These are phyloP conservation scores for Pentalonia nigronervosa DNA, from an alignment of 1,140 invertebrate species.

Conservation along the genomic window DNA sequence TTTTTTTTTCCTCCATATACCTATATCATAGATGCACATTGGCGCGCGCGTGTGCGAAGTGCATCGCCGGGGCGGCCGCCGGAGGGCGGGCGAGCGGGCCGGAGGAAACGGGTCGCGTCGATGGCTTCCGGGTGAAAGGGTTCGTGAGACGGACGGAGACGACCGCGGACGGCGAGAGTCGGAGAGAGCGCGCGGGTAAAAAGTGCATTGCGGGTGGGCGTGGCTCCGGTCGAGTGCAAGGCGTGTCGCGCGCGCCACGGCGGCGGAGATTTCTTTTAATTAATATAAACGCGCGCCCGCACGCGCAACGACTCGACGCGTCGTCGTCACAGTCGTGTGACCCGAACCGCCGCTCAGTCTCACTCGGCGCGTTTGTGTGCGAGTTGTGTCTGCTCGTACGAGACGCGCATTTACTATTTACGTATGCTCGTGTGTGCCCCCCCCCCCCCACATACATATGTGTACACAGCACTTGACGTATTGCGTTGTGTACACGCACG, in stretches of 20 bases:
- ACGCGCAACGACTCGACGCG: neutral
- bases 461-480: neutral
- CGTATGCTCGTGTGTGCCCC: too few species aligned
- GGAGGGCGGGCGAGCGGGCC: neutral
- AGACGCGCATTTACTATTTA: neutral
- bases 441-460: too few species aligned
- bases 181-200: neutral
- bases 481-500: neutral
- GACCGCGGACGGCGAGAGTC: neutral
- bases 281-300: neutral
- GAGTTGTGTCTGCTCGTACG: neutral
- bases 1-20: neutral
- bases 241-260: conserved; percentile 29
- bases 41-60: neutral
- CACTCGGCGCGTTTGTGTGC: neutral
- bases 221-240: conserved; percentile 16
- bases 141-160: neutral
- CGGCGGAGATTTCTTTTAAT: conserved; percentile 40
- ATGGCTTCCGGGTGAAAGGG: conserved; percentile 42
- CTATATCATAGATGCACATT: neutral
- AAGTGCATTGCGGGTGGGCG: conserved; percentile 46
- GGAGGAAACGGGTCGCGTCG: neutral
- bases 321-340: neutral
- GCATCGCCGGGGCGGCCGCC: neutral
- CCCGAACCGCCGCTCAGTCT: neutral